A percentile compares a stretch with the other conserved stretches of the same genome.
Evolutionary conservation across 2,888 invertebrate genomes (phyloP).

Genomic region (Cosmia trapezina): DNA sequence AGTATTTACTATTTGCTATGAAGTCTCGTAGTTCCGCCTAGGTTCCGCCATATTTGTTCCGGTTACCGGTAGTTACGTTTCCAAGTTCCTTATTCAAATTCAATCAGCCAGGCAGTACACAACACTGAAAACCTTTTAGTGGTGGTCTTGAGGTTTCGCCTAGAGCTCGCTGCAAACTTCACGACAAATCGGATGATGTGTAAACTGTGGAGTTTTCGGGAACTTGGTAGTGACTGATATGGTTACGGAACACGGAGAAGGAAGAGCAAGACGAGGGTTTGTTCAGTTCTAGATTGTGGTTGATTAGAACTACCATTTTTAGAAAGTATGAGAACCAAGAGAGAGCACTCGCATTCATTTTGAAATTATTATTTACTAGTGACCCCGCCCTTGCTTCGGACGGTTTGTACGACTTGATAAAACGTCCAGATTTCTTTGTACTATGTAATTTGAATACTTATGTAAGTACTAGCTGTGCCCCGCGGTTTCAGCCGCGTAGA

Average conservation of each 20-base stretch:
- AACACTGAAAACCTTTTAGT: slow-evolving; percentile 70
- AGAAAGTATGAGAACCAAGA: too few species aligned
- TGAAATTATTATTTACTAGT: too few species aligned
- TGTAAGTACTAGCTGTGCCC: too few species aligned
- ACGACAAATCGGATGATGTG: slow-evolving; percentile 30
- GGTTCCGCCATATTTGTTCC: slow-evolving; percentile 22
- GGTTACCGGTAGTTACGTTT: slow-evolving; percentile 33
- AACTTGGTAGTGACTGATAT: slow-evolving; percentile 19
- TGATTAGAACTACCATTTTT: too few species aligned
- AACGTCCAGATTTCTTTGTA: too few species aligned
- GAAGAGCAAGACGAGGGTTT: neutral
- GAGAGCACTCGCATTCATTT: too few species aligned
- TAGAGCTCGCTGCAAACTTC: slow-evolving; percentile 42
- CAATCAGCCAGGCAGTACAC: slow-evolving; percentile 55
- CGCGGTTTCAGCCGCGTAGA: too few species aligned
- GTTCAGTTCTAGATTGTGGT: neutral
- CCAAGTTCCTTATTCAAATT: slow-evolving; percentile 60
- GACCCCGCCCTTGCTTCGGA: too few species aligned
- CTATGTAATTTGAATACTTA: too few species aligned
- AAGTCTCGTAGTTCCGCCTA: slow-evolving; percentile 2
- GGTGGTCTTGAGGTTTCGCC: slow-evolving; percentile 47
- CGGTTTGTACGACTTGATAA: too few species aligned
- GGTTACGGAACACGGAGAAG: neutral
- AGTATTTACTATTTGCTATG: neutral
- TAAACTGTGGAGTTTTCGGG: slow-evolving; percentile 5